Percentiles rank a stretch among this genome's conserved stretches.
Conservation (phyloP, 1,140 invertebrate species). For the Zeugodacus cucurbitae region DNA sequence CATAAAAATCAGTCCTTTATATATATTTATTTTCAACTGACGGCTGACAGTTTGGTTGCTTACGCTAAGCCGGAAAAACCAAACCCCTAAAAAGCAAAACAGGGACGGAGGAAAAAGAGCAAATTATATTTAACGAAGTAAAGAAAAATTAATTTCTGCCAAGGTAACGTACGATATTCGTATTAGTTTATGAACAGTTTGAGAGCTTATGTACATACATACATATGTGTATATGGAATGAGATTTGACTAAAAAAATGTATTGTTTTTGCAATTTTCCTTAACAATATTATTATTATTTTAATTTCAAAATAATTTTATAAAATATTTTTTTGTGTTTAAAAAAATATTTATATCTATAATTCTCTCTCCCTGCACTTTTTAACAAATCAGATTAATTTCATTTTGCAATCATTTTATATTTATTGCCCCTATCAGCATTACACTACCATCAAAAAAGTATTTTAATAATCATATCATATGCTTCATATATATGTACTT, state of each 20-base stretch:
- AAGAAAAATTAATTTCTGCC: no score
- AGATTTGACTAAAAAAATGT: no score
- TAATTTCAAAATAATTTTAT: no score
- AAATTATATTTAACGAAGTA: no score
- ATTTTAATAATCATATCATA: constrained; percentile 10
- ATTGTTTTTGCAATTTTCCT: no score
- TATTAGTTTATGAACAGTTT: not conserved
- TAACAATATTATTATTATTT: no score
- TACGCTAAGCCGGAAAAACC: not conserved
- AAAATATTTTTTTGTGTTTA: no score
- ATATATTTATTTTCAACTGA: not conserved
- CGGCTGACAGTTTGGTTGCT: not conserved
- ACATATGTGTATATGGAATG: no score
- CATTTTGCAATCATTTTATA: not conserved
- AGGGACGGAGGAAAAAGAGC: not conserved
- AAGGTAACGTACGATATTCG: no score
- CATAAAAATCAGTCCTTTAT: not conserved
- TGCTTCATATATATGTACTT: not conserved
- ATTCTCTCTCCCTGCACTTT: not conserved
- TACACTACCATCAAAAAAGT: not conserved
- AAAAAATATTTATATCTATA: no score
- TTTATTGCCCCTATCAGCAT: not conserved
- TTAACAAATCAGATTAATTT: not conserved
- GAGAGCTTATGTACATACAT: not conserved
- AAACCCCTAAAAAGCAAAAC: not conserved